Evolutionary conservation across 2,888 invertebrate species (phyloP), one percentile per base, ranked within the genome.

Genomic region (Mamestra brassicae): DNA sequence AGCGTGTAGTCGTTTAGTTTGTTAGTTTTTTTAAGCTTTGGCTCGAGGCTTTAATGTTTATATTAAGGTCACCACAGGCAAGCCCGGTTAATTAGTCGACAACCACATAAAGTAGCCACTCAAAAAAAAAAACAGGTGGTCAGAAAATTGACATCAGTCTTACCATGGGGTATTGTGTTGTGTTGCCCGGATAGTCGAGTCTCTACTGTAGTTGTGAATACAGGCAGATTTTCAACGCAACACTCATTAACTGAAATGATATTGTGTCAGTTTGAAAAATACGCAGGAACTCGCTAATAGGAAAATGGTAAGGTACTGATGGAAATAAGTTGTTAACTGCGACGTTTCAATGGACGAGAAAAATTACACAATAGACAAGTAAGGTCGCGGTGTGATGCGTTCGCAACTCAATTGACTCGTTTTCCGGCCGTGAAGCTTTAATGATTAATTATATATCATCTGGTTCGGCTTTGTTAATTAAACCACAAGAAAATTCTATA

Each of bases 381-480:
- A 47, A 62, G 47, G 76, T 66, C 47, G 66, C 58, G 54, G n/a
- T 64, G 63, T 55, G 66, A 58, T 58, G 52, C 45, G 38, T 67
- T 67, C 34, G 55, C 11, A n/a, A 75, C 7, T 58, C 52, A 17
- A 69, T 76, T 54, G 42, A 57, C 38, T 62, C 15, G 77, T 71
- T 71, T 82, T 82, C 77, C 61, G 55, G 69, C 38, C 34, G 57
- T 67, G 63, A 50, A 63, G 38, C 15, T 26, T 45, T 50, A 73
- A 55, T 61, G 80, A 54, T 72, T 54, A 63, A 70, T 65, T 55
- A 42, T 36, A 64, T 52, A 7, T 42, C 36, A 36, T 47, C 54
- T 36, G 54, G 66, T 38, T 55, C 54, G 36, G 11, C 26, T 80
- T 60, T 60, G 54, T 55, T 60, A 34, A 17, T 34, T 15, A n/a